Conservation (phyloP, 2,888 invertebrate genomes). For the Gonocerus acuteangulatus region DNA sequence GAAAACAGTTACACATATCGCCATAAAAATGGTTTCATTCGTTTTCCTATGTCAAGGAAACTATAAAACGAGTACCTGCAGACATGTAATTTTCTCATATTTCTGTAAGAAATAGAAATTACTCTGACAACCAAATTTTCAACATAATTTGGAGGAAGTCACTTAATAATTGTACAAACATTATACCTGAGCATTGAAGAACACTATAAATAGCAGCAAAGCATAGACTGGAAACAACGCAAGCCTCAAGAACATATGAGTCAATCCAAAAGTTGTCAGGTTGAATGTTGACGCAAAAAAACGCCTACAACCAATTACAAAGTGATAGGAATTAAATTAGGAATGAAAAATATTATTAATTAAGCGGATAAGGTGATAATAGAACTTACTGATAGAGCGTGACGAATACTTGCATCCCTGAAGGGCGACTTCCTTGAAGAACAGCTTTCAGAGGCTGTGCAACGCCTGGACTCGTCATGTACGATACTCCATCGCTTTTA, state of each 20-base stretch:
- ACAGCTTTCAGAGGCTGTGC: conserved; percentile 27
- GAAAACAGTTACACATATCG: too few species aligned
- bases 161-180: too few species aligned
- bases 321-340: conserved; percentile 24
- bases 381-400: conserved; percentile 38
- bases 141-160: too few species aligned
- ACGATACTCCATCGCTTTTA: conserved; percentile 69
- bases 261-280: conserved; percentile 64
- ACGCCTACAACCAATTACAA: conserved; percentile 54
- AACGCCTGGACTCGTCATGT: conserved; percentile 25
- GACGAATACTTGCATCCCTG: conserved; percentile 52
- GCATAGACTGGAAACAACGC: conserved; percentile 68
- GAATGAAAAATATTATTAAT: too few species aligned
- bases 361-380: too few species aligned
- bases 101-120: too few species aligned
- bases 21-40: too few species aligned
- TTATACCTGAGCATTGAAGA: conserved; percentile 52
- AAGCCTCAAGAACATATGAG: conserved; percentile 66
- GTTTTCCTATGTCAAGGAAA: too few species aligned
- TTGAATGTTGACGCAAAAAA: conserved; percentile 70
- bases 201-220: conserved; percentile 71
- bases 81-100: too few species aligned
- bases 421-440: conserved; percentile 50
- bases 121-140: too few species aligned
- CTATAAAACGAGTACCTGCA: too few species aligned